Percentiles rank a stretch among this genome's conserved stretches.
These are phyloP conservation scores for Montipora efflorescens DNA, from an alignment of 64 coral and sea anemone genomes.

Conservation along the genomic window DNA sequence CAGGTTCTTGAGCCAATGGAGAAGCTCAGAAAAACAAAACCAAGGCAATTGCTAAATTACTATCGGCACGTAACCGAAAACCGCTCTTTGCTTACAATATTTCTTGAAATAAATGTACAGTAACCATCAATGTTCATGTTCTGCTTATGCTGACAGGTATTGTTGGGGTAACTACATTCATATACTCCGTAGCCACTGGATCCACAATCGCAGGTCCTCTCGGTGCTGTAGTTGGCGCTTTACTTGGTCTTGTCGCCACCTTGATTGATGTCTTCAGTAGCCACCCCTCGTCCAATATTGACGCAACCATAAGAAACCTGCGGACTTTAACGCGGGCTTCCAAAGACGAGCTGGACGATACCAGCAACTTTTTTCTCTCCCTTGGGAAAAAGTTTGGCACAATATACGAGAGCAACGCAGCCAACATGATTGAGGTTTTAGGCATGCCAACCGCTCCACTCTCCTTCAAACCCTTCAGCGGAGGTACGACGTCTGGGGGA, in stretches of 20 bases:
- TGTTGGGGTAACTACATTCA: constrained; percentile 26
- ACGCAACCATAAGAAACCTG: constrained; percentile 9
- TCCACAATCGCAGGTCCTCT: background rate
- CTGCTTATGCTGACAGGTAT: constrained; percentile 9
- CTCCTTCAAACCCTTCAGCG: constrained; percentile 6
- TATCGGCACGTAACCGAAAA: background rate
- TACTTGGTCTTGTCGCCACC: constrained; percentile 36
- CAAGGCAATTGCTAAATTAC: constrained; percentile 16
- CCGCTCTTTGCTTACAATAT: constrained; percentile 23
- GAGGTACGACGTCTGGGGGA: background rate
- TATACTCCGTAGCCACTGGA: constrained; percentile 18
- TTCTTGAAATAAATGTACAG: constrained; percentile 17
- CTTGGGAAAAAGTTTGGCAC: background rate
- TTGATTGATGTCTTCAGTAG: constrained; percentile 18
- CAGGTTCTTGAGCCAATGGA: constrained; percentile 1
- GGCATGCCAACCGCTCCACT: constrained; percentile 25
- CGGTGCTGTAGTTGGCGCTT: constrained; percentile 10
- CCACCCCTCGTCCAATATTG: constrained; percentile 29
- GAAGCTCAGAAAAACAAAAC: constrained; percentile 5
- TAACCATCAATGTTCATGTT: constrained; percentile 13
- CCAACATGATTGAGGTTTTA: constrained; percentile 28
- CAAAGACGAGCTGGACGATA: constrained; percentile 29
- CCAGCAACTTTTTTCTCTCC: background rate
- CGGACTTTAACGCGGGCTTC: background rate
- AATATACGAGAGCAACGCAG: constrained; percentile 21